Evolutionary conservation across 2,888 invertebrate species (phyloP).

Genomic region (Danaus chrysippus): DNA sequence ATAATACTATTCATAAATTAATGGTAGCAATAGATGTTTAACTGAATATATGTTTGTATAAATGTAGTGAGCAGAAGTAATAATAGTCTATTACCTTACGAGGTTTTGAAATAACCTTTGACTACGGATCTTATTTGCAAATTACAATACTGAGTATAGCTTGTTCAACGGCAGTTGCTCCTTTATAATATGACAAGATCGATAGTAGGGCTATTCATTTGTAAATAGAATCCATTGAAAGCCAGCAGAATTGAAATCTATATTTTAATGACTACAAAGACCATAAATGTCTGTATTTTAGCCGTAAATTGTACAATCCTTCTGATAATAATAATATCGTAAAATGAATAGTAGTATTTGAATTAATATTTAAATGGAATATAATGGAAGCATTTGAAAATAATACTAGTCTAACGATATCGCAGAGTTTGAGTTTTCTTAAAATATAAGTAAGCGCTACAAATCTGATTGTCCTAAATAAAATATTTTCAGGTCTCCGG

Average conservation of each 20-base stretch:
- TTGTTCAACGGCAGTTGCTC: slow-evolving; percentile 22
- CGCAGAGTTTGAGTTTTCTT: background rate
- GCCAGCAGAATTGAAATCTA: background rate
- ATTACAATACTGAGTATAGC: slow-evolving; percentile 29
- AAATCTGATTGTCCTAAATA: background rate
- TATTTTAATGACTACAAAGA: too few species aligned
- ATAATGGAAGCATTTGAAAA: background rate
- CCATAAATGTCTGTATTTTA: too few species aligned
- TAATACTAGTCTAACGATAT: background rate
- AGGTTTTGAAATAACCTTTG: slow-evolving; percentile 12
- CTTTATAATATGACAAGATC: slow-evolving; percentile 9
- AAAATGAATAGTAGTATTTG: background rate
- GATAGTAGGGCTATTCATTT: background rate
- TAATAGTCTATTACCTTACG: background rate
- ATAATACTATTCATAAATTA: too few species aligned
- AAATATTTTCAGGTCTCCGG: background rate
- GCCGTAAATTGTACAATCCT: too few species aligned
- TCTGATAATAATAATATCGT: background rate
- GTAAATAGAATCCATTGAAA: slow-evolving; percentile 3
- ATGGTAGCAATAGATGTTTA: too few species aligned
- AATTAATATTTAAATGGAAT: background rate
- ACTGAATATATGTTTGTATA: too few species aligned
- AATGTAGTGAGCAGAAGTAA: background rate
- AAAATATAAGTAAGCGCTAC: background rate
- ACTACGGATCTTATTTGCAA: slow-evolving; percentile 35